Base-by-base conservation (phyloP, 2,797 vertebrate genomes). In the Chloroceryle amazona region DNA sequence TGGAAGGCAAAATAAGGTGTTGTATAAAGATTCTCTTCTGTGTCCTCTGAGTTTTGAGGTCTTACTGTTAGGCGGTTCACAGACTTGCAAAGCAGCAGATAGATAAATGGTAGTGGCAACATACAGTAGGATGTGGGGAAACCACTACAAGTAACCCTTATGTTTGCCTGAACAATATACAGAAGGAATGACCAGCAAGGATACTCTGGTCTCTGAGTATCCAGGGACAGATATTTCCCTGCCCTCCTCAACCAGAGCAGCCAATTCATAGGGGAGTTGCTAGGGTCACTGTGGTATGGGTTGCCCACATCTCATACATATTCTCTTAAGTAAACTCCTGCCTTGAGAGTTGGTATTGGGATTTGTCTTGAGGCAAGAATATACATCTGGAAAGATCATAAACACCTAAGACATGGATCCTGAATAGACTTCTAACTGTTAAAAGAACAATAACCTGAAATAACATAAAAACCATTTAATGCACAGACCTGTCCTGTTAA, bases 321-420 rank as follows among this genome's bases (percentile, higher is more conserved):
- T 23, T 74, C 26, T 75, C 19, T 72, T 72, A 68, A 92, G 90
- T 44, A 86, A 86, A 42, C 7, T 9, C 91, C 37, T 94, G 44
- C 37, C 19, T 75, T 86, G 57, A 60, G 39, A 66, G 25, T 5
- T 63, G 44, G 6, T 63, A 47, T 42, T 41, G 9, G 7, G 28
- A 25, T 80, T 93, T 80, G 22, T 73, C 20, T 13, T 79, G 71
- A 80, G 76, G 51, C 46, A 87, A 87, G 87, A 82, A 15, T 2
- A 35, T 41, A 19, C 3, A 3, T 62, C 58, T 92, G 47, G 44
- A 17, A 81, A 86, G 42, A 73, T 66, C 26, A 81, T 28, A 79
- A 49, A 55, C 51, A 75, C 37, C 11, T 33, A 62, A 81, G 26
- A 41, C 3, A 20, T 37, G 21, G 19, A 78, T 57, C 49, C 58